phyloP scores from a whole-genome alignment of 1,140 invertebrate genomes.

The Ectropis grisescens region DNA sequence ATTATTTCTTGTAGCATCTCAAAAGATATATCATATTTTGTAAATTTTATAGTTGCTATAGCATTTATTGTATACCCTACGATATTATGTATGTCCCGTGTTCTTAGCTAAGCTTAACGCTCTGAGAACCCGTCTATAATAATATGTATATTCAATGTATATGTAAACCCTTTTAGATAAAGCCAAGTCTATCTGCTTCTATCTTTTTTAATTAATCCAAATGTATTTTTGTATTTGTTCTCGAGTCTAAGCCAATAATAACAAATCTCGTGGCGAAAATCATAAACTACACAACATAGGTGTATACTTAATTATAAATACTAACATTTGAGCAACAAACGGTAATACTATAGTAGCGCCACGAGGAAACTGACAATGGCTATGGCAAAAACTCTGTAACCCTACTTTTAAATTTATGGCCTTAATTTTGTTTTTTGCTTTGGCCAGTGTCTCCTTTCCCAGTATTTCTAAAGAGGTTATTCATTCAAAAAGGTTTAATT shows the following conservation, averaged over 20 bases:
- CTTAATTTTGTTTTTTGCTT: conserved; percentile 7
- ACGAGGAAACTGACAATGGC: too few relatives aligned
- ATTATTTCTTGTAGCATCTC: conserved; percentile 64
- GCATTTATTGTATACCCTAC: conserved; percentile 45
- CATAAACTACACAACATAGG: too few relatives aligned
- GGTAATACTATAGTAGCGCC: too few relatives aligned
- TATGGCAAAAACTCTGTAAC: too few relatives aligned
- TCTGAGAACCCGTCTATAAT: conserved; percentile 41
- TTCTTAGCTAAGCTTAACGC: conserved; percentile 61
- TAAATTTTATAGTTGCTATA: conserved; percentile 70
- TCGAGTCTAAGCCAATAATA: too few relatives aligned
- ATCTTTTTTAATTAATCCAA: conserved; percentile 14
- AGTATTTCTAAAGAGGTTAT: too few relatives aligned
- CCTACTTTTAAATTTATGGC: too few relatives aligned
- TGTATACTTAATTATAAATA: too few relatives aligned
- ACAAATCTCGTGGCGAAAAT: too few relatives aligned
- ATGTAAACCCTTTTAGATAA: conserved; percentile 21
- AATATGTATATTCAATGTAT: neutral
- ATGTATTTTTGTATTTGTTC: conserved; percentile 10
- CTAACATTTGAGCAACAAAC: too few relatives aligned
- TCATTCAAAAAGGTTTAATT: too few relatives aligned
- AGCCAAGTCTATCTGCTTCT: conserved; percentile 14
- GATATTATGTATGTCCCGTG: conserved; percentile 41
- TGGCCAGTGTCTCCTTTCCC: conserved; percentile 17
- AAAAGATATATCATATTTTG: conserved; percentile 69